Evolutionary conservation across 2,797 vertebrate species (phyloP), one percentile per base, ranked within the genome.

Genomic region (Synanceia verrucosa): DNA sequence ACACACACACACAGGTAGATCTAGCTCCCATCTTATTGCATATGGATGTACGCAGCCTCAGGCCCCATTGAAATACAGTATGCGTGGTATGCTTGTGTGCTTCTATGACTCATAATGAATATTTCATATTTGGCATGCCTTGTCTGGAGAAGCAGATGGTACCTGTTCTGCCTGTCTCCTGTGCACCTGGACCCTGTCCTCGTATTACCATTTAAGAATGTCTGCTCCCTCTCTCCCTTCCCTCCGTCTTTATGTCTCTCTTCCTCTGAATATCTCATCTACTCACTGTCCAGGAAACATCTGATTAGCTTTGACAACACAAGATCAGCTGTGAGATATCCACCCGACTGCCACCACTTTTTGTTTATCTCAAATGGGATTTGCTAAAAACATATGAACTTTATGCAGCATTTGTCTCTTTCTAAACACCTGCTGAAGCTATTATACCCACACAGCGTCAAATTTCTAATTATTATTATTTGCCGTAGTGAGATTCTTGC

Each of bases 41-140:
- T 83, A 87, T 83, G 78, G 68, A 88, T 88, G 77, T 39, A 47
- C 34, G 24, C 39, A 71, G 77, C 83, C 76, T 67, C 31, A 10
- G 71, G 83, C 41, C 34, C 34, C 29, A 2, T 41, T 73, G 50
- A 78, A 68, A 79, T 63, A 76, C 83, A 81, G 66, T 55, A 76
- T 78, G 76, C 82, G 76, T 59, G 71, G 58, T 76, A 77, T 76
- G 72, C 61, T 33, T 37, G 58, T 72, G 68, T 70, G 78, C 64
- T 19, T 74, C 53, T 65, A 75, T 83, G 82, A 91, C 81, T 90
- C 68, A 76, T 86, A 84, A 92, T 91, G 83, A 92, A 91, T 88
- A 78, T 88, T 85, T 88, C 70, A 89, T 87, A 75, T 80, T 83
- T 87, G 81, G 76, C 82, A 82, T 88, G 75, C 67, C 76, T 73